phyloP scores from a whole-genome alignment of 2,797 vertebrate species.

The Psittacula derbiana region DNA sequence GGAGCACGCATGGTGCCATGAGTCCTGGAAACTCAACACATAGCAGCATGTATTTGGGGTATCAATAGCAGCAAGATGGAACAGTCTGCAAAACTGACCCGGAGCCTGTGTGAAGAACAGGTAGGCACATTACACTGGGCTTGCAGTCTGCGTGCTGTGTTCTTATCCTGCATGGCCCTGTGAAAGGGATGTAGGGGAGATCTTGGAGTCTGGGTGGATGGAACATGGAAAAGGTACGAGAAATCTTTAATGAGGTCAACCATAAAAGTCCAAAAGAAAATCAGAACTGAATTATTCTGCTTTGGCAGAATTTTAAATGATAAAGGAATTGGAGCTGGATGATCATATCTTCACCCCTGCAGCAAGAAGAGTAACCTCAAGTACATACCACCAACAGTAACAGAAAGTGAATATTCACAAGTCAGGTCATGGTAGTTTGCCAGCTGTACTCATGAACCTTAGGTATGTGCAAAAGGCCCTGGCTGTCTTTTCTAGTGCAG shows the following conservation, averaged over 20 bases:
- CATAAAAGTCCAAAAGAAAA: background rate
- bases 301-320: background rate
- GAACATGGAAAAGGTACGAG: background rate
- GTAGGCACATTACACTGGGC: rapidly evolving
- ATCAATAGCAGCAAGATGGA: background rate
- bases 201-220: background rate
- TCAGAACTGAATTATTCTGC: background rate
- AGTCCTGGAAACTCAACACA: background rate
- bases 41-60: background rate
- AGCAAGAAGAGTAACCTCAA: background rate
- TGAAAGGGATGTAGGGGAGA: background rate
- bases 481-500: background rate
- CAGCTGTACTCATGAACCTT: background rate
- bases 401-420: background rate
- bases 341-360: background rate
- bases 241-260: background rate
- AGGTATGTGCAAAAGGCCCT: background rate
- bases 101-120: rapidly evolving
- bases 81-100: background rate
- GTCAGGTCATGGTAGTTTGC: background rate
- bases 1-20: background rate
- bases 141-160: rapidly evolving
- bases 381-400: background rate
- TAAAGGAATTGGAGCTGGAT: background rate
- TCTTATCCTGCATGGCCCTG: background rate